Conservation (phyloP, 2,888 invertebrate species). For the Epinotia nisella region DNA sequence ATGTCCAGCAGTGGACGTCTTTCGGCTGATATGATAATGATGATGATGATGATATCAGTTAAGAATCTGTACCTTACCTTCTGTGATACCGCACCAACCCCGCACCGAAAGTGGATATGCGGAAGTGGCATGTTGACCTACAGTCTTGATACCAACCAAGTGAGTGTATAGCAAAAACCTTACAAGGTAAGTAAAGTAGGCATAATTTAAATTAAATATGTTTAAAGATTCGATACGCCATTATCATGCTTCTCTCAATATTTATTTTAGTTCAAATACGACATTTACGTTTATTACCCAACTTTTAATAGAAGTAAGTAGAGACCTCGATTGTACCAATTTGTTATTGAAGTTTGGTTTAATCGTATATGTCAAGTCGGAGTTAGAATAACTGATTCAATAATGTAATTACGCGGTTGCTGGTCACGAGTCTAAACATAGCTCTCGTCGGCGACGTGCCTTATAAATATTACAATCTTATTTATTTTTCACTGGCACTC, state of each 20-base stretch:
- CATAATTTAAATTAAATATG: no score
- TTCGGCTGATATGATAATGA: no score
- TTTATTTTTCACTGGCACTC: slow-evolving; percentile 39
- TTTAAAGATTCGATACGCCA: not conserved
- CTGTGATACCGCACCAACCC: no score
- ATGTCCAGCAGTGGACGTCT: no score
- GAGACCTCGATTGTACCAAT: not conserved
- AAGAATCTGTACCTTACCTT: no score
- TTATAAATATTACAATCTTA: slow-evolving; percentile 38
- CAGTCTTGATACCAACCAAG: no score
- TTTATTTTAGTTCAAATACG: not conserved
- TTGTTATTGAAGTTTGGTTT: not conserved
- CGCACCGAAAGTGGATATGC: no score
- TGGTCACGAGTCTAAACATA: slow-evolving; percentile 26
- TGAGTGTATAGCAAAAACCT: no score
- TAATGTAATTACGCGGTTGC: slow-evolving; percentile 14
- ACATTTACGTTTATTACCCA: not conserved
- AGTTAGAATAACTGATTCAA: slow-evolving; percentile 5
- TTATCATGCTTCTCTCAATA: not conserved
- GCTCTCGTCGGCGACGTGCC: slow-evolving; percentile 15
- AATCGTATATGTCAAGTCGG: not conserved
- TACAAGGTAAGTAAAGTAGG: no score
- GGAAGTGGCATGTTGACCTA: no score
- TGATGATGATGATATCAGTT: no score
- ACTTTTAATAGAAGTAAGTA: not conserved